Evolutionary conservation across 2,888 invertebrate species (phyloP).

Genomic region (Camponotus fellah): DNA sequence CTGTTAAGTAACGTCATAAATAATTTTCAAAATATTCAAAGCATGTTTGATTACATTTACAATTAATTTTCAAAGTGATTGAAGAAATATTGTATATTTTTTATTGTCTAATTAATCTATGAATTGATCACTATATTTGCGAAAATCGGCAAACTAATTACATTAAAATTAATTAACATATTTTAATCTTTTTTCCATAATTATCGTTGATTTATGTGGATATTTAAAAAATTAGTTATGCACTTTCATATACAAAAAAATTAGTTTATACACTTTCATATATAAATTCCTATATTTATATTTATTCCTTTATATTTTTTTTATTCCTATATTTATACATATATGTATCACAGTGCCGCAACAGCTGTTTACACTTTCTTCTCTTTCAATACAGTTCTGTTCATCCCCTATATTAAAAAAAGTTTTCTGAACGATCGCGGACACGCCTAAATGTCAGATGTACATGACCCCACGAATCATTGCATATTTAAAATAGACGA

Average conservation of each 20-base stretch:
- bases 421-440: neutral
- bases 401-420: neutral
- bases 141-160: neutral
- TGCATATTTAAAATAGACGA: constrained; percentile 35
- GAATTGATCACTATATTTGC: neutral
- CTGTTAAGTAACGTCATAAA: neutral
- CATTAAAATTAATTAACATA: neutral
- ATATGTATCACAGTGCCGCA: neutral
- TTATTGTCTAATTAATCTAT: neutral
- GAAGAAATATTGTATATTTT: neutral
- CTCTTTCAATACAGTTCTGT: neutral
- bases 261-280: neutral
- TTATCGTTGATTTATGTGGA: neutral
- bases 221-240: neutral
- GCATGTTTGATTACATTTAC: neutral
- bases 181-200: neutral
- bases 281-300: neutral
- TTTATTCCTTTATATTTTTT: too few relatives aligned
- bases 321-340: neutral
- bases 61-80: neutral
- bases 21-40: neutral
- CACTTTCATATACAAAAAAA: neutral
- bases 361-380: neutral
- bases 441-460: neutral
- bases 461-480: neutral